Evolutionary conservation across 1,140 invertebrate species (phyloP).

Genomic region (Caenorhabditis brenneri): DNA sequence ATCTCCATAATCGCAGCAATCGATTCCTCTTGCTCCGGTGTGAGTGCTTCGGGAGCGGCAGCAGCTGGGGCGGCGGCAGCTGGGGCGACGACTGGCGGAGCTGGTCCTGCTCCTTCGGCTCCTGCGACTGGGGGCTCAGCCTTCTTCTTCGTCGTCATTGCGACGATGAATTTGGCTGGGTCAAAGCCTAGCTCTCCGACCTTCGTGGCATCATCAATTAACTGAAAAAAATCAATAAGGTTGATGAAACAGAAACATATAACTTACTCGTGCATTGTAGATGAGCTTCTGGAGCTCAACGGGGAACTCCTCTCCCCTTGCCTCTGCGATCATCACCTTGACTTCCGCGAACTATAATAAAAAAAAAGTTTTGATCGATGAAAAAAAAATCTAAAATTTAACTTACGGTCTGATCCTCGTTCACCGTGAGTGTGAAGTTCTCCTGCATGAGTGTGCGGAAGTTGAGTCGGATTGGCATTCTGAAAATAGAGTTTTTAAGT

Average conservation of each 20-base stretch:
- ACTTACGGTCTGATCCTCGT: slow-evolving; percentile 23
- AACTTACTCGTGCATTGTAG: slow-evolving; percentile 67
- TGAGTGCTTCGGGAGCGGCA: slow-evolving; percentile 47
- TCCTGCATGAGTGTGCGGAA: slow-evolving; percentile 51
- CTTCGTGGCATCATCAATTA: slow-evolving; percentile 58
- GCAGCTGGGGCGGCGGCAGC: not conserved
- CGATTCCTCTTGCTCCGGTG: slow-evolving; percentile 60
- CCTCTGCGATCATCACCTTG: slow-evolving; percentile 61
- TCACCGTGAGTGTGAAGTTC: slow-evolving; percentile 34
- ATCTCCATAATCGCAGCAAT: slow-evolving; percentile 85
- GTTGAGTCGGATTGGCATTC: not conserved
- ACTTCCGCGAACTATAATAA: slow-evolving; percentile 62
- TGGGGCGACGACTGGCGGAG: slow-evolving; percentile 13
- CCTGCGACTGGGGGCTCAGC: not conserved
- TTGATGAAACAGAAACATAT: not conserved
- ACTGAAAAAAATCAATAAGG: not conserved
- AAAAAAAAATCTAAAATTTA: slow-evolving; percentile 2
- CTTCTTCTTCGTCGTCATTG: slow-evolving; percentile 63
- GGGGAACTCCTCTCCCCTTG: slow-evolving; percentile 58
- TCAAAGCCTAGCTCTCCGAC: slow-evolving; percentile 61
- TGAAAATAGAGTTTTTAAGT: no score
- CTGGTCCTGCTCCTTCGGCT: not conserved
- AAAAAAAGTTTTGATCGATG: not conserved
- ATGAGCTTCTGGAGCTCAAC: slow-evolving; percentile 67
- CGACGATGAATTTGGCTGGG: slow-evolving; percentile 64